Percentiles rank a stretch among this genome's conserved stretches.
These are phyloP conservation scores for Hephaestus fuliginosus DNA, from an alignment of 2,797 vertebrate genomes.

Conservation along the genomic window DNA sequence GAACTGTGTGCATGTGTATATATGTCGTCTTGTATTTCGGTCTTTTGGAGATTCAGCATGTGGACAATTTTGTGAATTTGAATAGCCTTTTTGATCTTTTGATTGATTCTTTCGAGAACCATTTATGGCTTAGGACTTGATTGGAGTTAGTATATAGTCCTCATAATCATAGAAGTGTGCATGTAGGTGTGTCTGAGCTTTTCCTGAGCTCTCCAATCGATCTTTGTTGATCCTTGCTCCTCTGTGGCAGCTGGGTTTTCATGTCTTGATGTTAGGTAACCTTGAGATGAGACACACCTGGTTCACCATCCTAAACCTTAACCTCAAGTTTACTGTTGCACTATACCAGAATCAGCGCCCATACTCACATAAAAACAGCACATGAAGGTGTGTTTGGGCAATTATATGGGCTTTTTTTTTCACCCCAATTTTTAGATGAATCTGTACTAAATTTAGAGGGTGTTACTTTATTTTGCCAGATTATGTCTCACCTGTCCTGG, in stretches of 20 bases:
- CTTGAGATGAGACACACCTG: background rate
- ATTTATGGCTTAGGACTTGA: background rate
- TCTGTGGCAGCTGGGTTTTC: background rate
- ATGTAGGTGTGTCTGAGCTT: slow-evolving; percentile 12
- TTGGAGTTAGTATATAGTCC: background rate
- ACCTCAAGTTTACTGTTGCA: too few species aligned
- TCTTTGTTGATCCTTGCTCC: background rate
- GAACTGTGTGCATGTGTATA: background rate
- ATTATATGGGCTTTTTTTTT: background rate
- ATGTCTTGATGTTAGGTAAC: background rate
- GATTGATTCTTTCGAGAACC: background rate
- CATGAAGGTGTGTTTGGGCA: background rate
- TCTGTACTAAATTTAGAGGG: background rate
- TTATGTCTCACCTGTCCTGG: background rate
- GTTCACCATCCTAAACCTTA: too few species aligned
- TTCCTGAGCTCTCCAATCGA: background rate
- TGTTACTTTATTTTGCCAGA: background rate
- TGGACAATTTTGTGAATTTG: slow-evolving; percentile 20
- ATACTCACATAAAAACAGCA: too few species aligned
- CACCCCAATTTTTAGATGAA: background rate
- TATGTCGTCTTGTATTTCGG: slow-evolving; percentile 7
- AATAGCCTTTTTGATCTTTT: slow-evolving; percentile 12
- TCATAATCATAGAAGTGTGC: background rate
- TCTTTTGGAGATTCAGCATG: background rate
- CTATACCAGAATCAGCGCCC: too few species aligned